Conservation (phyloP, 2,113 vertebrate species). For the Propithecus coquereli region DNA sequence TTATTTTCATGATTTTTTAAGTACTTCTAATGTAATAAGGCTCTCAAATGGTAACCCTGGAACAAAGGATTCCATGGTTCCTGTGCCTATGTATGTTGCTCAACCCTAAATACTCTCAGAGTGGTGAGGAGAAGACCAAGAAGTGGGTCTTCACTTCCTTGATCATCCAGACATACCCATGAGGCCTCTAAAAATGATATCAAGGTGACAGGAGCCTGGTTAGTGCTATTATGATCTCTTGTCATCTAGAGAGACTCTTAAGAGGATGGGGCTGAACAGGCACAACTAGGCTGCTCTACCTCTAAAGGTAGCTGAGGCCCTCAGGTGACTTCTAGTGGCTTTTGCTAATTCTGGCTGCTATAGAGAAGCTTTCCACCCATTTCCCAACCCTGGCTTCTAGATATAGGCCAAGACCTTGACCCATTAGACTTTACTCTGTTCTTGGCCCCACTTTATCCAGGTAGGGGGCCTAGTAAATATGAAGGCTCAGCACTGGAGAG, state of each 20-base stretch:
- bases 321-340: not conserved
- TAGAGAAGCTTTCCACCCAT: not conserved
- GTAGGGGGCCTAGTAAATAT: not conserved
- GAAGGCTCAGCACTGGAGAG: not conserved
- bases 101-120: not conserved
- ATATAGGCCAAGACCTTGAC: not conserved
- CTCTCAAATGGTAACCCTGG: not conserved
- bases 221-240: not conserved
- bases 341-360: not conserved
- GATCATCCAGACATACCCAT: not conserved
- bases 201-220: not conserved
- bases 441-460: not conserved
- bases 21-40: not conserved
- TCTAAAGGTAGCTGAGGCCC: not conserved
- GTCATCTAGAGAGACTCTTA: not conserved
- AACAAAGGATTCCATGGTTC: not conserved
- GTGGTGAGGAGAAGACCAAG: not conserved
- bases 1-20: not conserved
- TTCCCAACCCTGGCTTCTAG: not conserved
- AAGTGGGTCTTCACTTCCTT: not conserved
- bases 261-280: not conserved
- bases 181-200: not conserved
- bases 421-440: not conserved
- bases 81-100: not conserved
- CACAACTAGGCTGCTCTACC: not conserved